phyloP scores from a whole-genome alignment of 1,140 invertebrate species.

The Sarcophaga peregrina region DNA sequence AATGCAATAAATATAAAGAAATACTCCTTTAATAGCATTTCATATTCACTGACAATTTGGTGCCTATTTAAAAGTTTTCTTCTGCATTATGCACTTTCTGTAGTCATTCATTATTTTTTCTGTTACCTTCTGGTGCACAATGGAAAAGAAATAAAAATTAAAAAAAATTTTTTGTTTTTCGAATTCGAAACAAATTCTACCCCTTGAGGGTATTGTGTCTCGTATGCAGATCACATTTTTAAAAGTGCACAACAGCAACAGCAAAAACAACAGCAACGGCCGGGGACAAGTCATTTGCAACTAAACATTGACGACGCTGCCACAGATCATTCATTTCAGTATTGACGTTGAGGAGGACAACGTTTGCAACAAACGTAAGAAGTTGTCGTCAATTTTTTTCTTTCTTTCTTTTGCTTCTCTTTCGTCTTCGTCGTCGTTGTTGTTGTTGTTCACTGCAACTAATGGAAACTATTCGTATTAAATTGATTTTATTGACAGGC shows the following conservation, averaged over 20 bases:
- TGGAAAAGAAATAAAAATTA: neutral
- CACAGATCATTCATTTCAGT: neutral
- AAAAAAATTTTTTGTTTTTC: neutral
- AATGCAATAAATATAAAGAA: too few relatives aligned
- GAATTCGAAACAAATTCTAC: neutral
- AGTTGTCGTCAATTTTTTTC: slow-evolving; percentile 9
- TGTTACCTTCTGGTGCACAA: slow-evolving; percentile 8
- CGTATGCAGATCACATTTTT: neutral
- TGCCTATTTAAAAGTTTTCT: neutral
- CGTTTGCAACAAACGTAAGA: neutral
- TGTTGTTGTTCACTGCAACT: slow-evolving; percentile 32
- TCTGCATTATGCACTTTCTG: neutral
- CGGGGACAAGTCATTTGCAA: neutral
- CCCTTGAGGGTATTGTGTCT: neutral
- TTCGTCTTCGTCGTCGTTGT: neutral
- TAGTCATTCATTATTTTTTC: neutral
- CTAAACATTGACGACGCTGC: neutral
- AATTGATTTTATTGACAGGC: slow-evolving; percentile 44
- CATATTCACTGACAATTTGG: too few relatives aligned
- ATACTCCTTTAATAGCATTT: too few relatives aligned
- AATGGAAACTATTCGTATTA: slow-evolving; percentile 44
- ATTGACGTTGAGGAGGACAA: slow-evolving; percentile 19
- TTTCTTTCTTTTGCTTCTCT: neutral
- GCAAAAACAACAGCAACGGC: too few relatives aligned
- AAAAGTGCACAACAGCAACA: neutral